phyloP scores from a whole-genome alignment of 2,113 vertebrate species.

The Regulus satrapa region DNA sequence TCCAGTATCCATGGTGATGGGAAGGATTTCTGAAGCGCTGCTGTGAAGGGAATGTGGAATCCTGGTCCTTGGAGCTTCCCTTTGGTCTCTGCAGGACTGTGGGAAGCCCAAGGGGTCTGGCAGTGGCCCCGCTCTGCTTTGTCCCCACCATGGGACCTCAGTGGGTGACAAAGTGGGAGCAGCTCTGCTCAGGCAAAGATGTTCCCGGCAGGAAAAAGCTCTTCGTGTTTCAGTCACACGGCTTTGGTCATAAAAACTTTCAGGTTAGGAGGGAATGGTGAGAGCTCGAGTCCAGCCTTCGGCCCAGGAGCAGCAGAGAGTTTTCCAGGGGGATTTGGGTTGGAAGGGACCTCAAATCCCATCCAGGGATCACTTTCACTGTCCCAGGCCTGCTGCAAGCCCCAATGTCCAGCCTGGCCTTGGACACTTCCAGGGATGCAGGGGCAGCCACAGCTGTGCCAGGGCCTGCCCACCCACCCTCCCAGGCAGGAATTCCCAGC shows the following conservation, averaged over 20 bases:
- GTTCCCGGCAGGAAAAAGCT: neutral
- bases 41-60: neutral
- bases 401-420: rapidly evolving
- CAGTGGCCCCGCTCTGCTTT: neutral
- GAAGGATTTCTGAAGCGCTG: neutral
- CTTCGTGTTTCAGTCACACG: neutral
- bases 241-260: neutral
- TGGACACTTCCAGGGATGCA: neutral
- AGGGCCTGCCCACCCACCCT: neutral
- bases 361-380: rapidly evolving
- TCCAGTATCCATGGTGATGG: slow-evolving; percentile 41
- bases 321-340: neutral
- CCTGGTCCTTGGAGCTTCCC: neutral
- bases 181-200: neutral
- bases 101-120: neutral
- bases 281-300: neutral
- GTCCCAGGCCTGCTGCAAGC: neutral
- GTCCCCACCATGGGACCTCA: neutral
- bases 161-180: neutral
- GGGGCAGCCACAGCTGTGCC: neutral
- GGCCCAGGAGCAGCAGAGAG: neutral
- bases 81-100: neutral
- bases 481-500: neutral
- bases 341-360: neutral
- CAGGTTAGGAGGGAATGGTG: neutral